phyloP scores from a whole-genome alignment of 2,888 invertebrate species.

The Siphlonurus alternatus region DNA sequence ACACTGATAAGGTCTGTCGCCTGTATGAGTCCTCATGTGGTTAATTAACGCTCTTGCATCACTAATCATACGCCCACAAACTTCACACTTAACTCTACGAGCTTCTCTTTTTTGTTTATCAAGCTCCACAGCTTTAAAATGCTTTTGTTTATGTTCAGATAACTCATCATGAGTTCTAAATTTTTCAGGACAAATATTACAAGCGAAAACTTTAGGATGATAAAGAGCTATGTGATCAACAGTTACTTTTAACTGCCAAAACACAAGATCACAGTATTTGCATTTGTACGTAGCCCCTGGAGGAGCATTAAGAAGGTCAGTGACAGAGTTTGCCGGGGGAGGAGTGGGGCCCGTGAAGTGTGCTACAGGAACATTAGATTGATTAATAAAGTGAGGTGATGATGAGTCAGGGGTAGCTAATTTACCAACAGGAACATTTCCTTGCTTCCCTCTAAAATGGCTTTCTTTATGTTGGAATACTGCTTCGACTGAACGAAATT shows the following conservation, averaged over 20 bases:
- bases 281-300: not conserved
- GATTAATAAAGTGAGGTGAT: too few relatives aligned
- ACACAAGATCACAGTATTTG: not conserved
- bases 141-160: not conserved
- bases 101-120: not conserved
- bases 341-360: not conserved
- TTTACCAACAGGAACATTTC: not conserved
- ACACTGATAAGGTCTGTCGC: not conserved
- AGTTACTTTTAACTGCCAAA: not conserved
- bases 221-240: not conserved
- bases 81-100: not conserved
- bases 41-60: not conserved
- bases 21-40: not conserved
- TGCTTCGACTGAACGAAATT: not conserved
- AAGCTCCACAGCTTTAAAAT: not conserved
- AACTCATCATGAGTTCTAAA: not conserved
- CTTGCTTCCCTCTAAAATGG: not conserved
- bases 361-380: not conserved
- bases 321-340: not conserved
- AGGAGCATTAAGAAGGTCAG: not conserved
- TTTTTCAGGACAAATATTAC: not conserved
- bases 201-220: not conserved
- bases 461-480: not conserved
- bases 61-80: not conserved
- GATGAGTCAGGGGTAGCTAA: not conserved